phyloP scores from a whole-genome alignment of 2,888 invertebrate genomes.

The Meliscaeva auricollis region DNA sequence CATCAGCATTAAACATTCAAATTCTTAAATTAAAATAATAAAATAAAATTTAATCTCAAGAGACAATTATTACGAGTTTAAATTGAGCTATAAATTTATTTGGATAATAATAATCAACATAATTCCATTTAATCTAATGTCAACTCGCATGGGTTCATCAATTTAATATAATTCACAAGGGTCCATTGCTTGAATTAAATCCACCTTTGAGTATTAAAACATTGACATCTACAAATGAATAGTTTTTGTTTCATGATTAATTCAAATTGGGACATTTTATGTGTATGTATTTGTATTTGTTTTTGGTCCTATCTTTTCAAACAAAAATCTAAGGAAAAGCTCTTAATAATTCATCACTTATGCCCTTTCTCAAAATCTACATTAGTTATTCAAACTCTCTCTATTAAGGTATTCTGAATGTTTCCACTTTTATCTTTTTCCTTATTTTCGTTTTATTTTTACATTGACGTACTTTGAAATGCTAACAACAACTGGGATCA shows the following conservation, averaged over 20 bases:
- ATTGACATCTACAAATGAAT: background rate
- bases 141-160: background rate
- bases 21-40: too few species aligned
- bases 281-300: background rate
- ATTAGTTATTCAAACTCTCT: conserved; percentile 29
- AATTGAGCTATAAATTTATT: background rate
- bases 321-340: background rate
- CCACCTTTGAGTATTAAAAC: background rate
- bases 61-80: background rate
- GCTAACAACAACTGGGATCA: conserved; percentile 59
- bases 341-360: conserved; percentile 23
- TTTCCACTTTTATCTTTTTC: conserved; percentile 16
- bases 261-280: conserved; percentile 6
- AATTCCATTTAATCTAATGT: conserved; percentile 4
- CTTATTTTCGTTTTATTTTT: conserved; percentile 4
- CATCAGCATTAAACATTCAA: too few species aligned
- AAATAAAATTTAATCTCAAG: too few species aligned
- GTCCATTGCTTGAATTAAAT: background rate
- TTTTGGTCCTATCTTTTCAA: background rate
- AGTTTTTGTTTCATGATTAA: conserved; percentile 12
- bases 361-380: conserved; percentile 22
- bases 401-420: conserved; percentile 21
- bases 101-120: background rate
- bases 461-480: conserved; percentile 45
- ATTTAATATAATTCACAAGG: conserved; percentile 10